Conservation (phyloP, 2,113 vertebrate species). For the Aegithalos caudatus region DNA sequence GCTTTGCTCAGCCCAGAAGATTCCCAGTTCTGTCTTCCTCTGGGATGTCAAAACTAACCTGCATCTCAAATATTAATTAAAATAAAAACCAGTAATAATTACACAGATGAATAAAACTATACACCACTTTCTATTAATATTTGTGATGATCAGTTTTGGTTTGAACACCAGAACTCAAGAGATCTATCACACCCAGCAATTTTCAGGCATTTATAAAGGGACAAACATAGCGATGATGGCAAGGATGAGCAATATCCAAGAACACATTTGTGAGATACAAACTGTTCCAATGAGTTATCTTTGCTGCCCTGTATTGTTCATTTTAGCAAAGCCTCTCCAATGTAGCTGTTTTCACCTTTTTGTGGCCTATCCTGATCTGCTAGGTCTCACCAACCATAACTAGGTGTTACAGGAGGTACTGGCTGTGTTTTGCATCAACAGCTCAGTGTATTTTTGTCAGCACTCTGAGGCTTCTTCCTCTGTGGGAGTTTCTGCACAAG, state of each 20-base stretch:
- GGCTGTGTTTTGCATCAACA: background rate
- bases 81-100: background rate
- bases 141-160: background rate
- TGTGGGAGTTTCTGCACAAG: accelerated
- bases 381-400: background rate
- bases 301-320: background rate
- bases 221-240: accelerated
- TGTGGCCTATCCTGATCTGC: background rate
- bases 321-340: background rate
- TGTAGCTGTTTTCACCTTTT: background rate
- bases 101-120: background rate
- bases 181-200: background rate
- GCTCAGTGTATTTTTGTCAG: background rate
- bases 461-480: background rate
- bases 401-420: background rate
- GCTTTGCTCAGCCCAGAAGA: background rate
- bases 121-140: background rate
- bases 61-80: background rate
- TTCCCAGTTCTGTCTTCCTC: background rate
- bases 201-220: background rate
- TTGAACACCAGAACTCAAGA: background rate
- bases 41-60: background rate
- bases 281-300: background rate
- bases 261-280: accelerated
- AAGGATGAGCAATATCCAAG: background rate